Conservation (phyloP, 2,113 vertebrate species). For the Lepus timidus region DNA sequence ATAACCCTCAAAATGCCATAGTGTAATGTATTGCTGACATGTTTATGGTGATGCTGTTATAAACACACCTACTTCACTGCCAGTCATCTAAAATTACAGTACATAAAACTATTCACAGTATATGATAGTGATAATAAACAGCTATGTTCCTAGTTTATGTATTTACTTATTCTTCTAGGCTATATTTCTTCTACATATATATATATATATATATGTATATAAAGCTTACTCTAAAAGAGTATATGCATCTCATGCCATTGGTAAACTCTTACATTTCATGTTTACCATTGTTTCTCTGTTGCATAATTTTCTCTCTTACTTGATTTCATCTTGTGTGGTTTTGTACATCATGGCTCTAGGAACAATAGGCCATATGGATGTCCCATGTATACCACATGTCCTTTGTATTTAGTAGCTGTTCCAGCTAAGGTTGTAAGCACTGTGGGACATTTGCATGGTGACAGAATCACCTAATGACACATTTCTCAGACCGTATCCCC, state of each 20-base stretch:
- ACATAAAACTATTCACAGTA: neutral
- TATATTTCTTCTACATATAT: slow-evolving; percentile 1
- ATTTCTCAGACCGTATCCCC: neutral
- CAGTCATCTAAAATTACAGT: neutral
- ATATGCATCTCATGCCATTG: neutral
- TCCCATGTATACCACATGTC: too few species aligned
- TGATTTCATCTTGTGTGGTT: neutral
- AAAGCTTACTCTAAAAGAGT: neutral
- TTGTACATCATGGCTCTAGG: neutral
- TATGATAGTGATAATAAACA: neutral
- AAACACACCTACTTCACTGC: neutral
- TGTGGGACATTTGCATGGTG: neutral
- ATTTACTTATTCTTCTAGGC: slow-evolving; percentile 33
- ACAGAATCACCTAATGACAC: neutral
- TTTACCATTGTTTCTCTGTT: neutral
- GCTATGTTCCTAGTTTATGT: neutral
- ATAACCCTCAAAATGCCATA: neutral
- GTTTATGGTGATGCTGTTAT: neutral
- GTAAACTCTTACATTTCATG: neutral
- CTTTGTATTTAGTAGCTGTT: neutral
- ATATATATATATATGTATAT: too few species aligned
- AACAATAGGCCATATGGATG: neutral
- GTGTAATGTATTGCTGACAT: neutral
- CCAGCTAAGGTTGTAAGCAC: neutral
- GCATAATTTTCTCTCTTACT: neutral